phyloP scores from a whole-genome alignment of 2,797 vertebrate genomes.

The Phataginus tetradactyla region DNA sequence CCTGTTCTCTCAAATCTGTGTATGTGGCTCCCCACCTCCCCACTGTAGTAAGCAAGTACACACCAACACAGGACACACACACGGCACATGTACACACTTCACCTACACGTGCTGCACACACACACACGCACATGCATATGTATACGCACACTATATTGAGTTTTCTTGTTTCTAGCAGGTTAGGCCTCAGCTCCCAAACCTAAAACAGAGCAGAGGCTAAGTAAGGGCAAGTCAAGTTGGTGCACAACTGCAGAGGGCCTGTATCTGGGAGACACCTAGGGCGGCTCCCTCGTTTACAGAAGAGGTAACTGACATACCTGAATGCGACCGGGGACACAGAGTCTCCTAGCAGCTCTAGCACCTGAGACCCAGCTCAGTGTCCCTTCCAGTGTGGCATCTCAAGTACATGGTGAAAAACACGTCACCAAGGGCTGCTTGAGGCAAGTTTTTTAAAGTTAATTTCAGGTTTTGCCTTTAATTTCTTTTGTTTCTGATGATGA shows the following conservation, averaged over 20 bases:
- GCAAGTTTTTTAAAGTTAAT: not conserved
- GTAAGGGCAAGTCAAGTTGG: not conserved
- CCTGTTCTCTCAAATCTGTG: not conserved
- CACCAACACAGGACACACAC: rapidly evolving
- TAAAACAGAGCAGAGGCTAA: not conserved
- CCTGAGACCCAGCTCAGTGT: not conserved
- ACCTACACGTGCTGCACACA: rapidly evolving
- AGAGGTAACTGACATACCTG: not conserved
- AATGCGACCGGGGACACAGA: not conserved
- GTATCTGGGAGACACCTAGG: not conserved
- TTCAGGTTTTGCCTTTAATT: slow-evolving; percentile 17
- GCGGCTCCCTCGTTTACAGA: not conserved
- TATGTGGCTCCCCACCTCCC: not conserved
- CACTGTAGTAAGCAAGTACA: not conserved
- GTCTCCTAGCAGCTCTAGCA: not conserved
- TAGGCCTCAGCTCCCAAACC: not conserved
- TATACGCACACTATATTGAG: rapidly evolving
- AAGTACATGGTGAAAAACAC: not conserved
- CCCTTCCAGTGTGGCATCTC: not conserved
- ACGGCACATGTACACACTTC: too few species aligned
- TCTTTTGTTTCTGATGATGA: not conserved
- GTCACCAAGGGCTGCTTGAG: not conserved
- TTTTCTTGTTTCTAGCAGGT: not conserved
- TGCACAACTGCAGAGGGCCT: not conserved
- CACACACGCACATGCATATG: rapidly evolving